Evolutionary conservation across 2,888 invertebrate genomes (phyloP), one percentile per base, ranked within the genome.

Genomic region (Hemithea aestivaria): DNA sequence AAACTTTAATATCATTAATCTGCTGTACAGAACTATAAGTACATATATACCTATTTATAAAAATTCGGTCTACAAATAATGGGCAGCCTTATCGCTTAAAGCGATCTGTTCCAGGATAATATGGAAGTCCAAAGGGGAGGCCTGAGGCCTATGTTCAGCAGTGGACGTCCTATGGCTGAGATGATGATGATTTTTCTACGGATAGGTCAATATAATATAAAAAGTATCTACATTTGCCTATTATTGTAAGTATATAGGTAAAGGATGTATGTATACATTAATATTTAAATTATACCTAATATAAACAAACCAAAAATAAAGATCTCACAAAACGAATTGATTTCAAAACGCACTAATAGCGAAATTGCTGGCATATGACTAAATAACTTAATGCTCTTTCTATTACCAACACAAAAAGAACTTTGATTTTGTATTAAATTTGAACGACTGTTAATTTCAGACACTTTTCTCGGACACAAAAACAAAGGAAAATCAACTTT

Each of bases 301-400:
- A 22, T 22, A 45, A 35, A 54, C 45, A 49, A 51, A 54, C 48
- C 21, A 32, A 45, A 43, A 41, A 41, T 43, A 46, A 54, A 45
- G 42, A 54, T 45, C 45, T 50, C 20, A 46, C 8, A 50, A 10
- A 57, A 53, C 59, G 60, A 67, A 77, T 74, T 74, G 71, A 74
- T 72, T 80, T 65, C 75, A 63, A 74, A 81, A 76, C 71, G 58
- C 59, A 57, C 65, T 78, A 78, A 77, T 76, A 66, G 73, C 75
- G 49, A 72, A 73, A 75, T 72, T 68, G 59, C 68, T 62, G 51
- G 61, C 62, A 59, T 74, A 74, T 70, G 60, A 66, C 74, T 73
- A 76, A 81, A 82, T 82, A 74, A 80, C 78, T 77, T 76, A 81
- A 82, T 81, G 63, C 53, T 56, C 56, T 61, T 44, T 47, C 45